Evolutionary conservation across 2,888 invertebrate genomes (phyloP).

Genomic region (Apodemia zela): DNA sequence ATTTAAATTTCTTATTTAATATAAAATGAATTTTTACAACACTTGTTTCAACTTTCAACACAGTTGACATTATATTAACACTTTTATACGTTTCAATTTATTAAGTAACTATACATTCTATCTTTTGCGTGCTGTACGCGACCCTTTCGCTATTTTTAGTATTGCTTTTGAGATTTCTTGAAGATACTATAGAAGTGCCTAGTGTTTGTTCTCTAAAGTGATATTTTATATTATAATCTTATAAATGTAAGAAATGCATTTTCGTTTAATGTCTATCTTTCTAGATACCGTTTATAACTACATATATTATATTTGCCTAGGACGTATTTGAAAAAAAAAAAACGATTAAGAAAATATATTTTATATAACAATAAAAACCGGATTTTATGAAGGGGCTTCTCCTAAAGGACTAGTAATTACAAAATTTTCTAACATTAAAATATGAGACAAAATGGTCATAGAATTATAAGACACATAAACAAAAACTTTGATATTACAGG

Average conservation of each 20-base stretch:
- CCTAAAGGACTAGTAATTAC: too few species aligned
- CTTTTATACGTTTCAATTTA: background rate
- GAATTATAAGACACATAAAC: too few species aligned
- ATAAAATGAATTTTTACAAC: constrained; percentile 67
- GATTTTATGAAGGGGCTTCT: too few species aligned
- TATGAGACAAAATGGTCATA: too few species aligned
- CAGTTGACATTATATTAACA: constrained; percentile 13
- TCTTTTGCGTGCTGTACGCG: constrained; percentile 4
- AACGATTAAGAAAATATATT: too few species aligned
- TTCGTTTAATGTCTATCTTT: background rate
- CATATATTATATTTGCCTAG: too few species aligned
- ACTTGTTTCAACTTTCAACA: background rate
- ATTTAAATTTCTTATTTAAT: constrained; percentile 56
- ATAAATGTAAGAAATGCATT: background rate
- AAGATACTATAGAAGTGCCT: background rate
- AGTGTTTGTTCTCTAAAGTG: background rate
- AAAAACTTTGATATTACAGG: too few species aligned
- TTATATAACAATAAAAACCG: too few species aligned
- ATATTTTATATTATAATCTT: background rate
- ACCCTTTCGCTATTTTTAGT: background rate
- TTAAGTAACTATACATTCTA: constrained; percentile 11
- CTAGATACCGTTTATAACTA: too few species aligned
- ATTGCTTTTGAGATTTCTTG: background rate
- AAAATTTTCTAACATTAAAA: too few species aligned
- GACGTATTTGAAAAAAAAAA: too few species aligned